Conservation (phyloP, 2,888 invertebrate genomes). For the Cacoxenus indagator region DNA sequence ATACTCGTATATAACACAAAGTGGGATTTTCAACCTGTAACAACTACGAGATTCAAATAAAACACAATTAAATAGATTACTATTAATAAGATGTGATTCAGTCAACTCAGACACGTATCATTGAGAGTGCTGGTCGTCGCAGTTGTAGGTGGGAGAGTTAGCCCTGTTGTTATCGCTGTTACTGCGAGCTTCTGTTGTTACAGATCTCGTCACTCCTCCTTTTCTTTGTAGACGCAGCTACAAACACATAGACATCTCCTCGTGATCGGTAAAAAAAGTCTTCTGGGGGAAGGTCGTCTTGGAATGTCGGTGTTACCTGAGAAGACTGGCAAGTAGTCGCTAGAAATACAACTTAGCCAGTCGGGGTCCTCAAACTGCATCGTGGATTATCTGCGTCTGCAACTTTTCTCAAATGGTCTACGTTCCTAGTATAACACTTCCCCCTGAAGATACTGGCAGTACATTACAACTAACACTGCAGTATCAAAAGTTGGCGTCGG, state of each 20-base stretch:
- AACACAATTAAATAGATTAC: too few relatives aligned
- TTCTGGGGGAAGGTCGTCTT: not conserved
- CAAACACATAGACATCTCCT: not conserved
- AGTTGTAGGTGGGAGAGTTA: too few relatives aligned
- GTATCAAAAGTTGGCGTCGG: not conserved
- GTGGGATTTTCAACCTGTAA: too few relatives aligned
- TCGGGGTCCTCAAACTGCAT: not conserved
- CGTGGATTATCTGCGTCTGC: not conserved
- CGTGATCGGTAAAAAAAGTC: not conserved
- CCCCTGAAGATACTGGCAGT: not conserved
- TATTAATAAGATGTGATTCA: too few relatives aligned
- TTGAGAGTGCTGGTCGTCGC: too few relatives aligned
- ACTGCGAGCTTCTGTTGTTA: not conserved
- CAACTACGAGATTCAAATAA: too few relatives aligned
- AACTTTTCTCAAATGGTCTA: not conserved
- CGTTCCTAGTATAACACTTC: not conserved
- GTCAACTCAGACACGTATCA: too few relatives aligned
- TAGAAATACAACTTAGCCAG: not conserved
- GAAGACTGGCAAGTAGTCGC: not conserved
- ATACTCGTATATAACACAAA: too few relatives aligned
- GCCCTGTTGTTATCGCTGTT: too few relatives aligned
- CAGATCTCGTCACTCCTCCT: not conserved
- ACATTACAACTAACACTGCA: not conserved
- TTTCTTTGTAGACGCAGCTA: not conserved
- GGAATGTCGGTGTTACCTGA: not conserved